Conservation (phyloP, 2,888 invertebrate species). For the Osmoderma eremita region DNA sequence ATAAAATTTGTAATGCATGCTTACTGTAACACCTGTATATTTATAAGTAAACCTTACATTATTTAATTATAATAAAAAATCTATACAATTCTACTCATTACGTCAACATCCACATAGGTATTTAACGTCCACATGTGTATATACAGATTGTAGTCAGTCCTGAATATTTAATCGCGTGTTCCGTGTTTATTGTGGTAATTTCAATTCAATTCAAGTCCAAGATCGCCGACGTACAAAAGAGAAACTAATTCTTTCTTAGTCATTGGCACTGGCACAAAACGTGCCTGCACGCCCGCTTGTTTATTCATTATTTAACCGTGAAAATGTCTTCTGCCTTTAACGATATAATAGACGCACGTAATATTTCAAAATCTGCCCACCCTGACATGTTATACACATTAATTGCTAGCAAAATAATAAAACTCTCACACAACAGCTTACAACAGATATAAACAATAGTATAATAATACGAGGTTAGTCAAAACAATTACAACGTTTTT, state of each 20-base stretch:
- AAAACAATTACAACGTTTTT: background rate
- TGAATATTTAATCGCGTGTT: slow-evolving; percentile 16
- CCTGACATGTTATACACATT: background rate
- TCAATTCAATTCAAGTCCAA: slow-evolving; percentile 28
- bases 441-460: background rate
- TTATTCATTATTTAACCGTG: slow-evolving; percentile 1
- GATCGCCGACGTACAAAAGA: slow-evolving; percentile 16
- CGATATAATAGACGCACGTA: slow-evolving; percentile 1
- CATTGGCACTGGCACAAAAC: slow-evolving; percentile 3
- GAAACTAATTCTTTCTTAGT: slow-evolving; percentile 28
- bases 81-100: too few species aligned
- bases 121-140: too few species aligned
- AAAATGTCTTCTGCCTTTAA: background rate
- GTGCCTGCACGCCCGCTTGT: background rate
- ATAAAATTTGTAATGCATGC: too few species aligned
- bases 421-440: background rate
- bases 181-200: slow-evolving; percentile 19
- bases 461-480: background rate
- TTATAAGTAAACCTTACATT: too few species aligned
- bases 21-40: too few species aligned
- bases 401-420: background rate
- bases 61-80: too few species aligned
- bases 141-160: too few species aligned
- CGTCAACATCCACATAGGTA: too few species aligned
- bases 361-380: background rate